phyloP scores from a whole-genome alignment of 37 sponge, comb jelly and placozoan genomes.

The Tethya wilhelma region DNA sequence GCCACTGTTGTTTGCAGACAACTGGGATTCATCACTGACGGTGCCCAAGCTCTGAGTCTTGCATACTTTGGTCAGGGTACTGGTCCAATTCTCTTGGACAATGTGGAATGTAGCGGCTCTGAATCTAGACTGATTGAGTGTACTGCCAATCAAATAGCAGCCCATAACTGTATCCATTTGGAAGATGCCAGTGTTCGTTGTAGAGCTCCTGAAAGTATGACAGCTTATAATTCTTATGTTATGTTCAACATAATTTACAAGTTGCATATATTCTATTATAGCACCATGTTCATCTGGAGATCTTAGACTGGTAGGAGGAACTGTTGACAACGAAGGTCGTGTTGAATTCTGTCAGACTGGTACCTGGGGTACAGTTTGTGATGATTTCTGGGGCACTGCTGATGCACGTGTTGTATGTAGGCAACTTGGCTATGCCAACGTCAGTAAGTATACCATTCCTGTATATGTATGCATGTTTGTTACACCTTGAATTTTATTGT shows the following conservation, averaged over 20 bases:
- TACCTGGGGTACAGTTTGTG: conserved; percentile 4
- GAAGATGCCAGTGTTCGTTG: conserved; percentile 20
- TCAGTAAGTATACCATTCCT: too few species aligned
- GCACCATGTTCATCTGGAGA: conserved; percentile 5
- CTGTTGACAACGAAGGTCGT: neutral
- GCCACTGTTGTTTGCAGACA: neutral
- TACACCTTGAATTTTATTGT: too few species aligned
- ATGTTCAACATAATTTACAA: neutral
- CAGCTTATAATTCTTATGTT: neutral
- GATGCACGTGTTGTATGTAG: conserved; percentile 24
- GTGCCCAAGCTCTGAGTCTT: neutral
- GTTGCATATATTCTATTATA: neutral
- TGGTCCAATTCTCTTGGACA: conserved; percentile 1
- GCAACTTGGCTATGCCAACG: conserved; percentile 3
- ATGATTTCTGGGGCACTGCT: conserved; percentile 8
- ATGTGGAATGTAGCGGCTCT: neutral
- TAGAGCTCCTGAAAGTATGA: neutral
- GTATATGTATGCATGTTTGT: too few species aligned
- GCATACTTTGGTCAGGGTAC: neutral
- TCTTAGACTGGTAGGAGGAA: conserved; percentile 8
- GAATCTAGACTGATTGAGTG: conserved; percentile 2
- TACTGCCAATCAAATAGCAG: neutral
- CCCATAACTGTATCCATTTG: neutral
- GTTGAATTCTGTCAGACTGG: conserved; percentile 5
- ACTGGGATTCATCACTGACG: neutral